Conservation (phyloP, 2,888 invertebrate species). For the Drosophila conformis region DNA sequence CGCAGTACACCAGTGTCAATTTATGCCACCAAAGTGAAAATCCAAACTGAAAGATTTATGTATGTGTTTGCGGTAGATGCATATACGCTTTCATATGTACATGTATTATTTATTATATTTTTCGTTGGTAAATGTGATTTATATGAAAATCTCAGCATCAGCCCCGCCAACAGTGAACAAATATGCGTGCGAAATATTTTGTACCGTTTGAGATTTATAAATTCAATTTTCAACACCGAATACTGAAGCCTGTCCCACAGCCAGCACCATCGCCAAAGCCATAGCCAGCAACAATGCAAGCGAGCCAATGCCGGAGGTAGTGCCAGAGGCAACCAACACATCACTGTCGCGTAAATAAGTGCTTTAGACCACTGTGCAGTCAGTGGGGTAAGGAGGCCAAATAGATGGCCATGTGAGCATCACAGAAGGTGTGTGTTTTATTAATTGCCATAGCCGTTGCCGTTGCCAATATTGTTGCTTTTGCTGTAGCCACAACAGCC, state of each 20-base stretch:
- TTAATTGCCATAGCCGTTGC: constrained; percentile 70
- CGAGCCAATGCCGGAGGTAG: constrained; percentile 21
- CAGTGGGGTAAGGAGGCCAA: constrained; percentile 6
- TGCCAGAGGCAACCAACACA: constrained; percentile 38
- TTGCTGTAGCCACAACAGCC: constrained; percentile 64
- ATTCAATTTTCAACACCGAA: constrained; percentile 68
- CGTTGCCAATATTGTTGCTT: constrained; percentile 5
- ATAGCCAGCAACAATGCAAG: constrained; percentile 8
- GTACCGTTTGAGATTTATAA: constrained; percentile 74
- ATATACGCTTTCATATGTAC: constrained; percentile 30
- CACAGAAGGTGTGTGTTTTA: constrained; percentile 78
- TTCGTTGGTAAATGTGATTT: constrained; percentile 74
- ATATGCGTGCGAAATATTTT: constrained; percentile 76
- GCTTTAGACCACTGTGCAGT: constrained; percentile 77
- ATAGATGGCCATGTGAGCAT: constrained; percentile 32
- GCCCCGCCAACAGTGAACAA: constrained; percentile 17
- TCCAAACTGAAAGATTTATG: constrained; percentile 81
- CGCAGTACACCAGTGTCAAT: constrained; percentile 76
- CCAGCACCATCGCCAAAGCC: constrained; percentile 12
- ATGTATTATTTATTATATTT: constrained; percentile 78
- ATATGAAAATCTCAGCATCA: constrained; percentile 74
- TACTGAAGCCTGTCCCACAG: background rate
- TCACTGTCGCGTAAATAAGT: constrained; percentile 67
- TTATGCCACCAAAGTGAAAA: constrained; percentile 81
- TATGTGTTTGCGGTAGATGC: constrained; percentile 51